Conservation (phyloP, 2,888 invertebrate genomes). For the Stenodera caucasica region DNA sequence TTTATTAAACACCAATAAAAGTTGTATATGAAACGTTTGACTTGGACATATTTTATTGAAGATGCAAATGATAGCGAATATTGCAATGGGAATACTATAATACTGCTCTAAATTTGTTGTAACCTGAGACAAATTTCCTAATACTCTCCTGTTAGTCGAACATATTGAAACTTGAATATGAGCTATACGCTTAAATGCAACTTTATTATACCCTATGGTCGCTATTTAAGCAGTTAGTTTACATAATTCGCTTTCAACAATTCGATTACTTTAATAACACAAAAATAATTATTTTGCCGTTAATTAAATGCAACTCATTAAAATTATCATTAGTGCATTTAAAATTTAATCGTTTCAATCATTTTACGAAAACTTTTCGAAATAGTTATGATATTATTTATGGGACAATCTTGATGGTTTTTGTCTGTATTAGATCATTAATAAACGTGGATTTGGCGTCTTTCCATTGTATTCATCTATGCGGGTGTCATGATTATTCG, state of each 20-base stretch:
- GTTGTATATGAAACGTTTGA: no score
- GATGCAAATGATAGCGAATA: no score
- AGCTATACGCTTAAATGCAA: slow-evolving; percentile 8
- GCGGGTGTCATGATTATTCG: slow-evolving; percentile 51
- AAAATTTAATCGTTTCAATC: slow-evolving; percentile 19
- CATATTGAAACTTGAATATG: slow-evolving; percentile 17
- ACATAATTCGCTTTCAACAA: not conserved
- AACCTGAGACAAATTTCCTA: slow-evolving; percentile 23
- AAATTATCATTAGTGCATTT: not conserved
- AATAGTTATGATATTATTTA: slow-evolving; percentile 36
- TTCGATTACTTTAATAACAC: no score
- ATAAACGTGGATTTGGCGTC: slow-evolving; percentile 50
- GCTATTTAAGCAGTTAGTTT: not conserved
- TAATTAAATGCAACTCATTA: no score
- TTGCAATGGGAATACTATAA: slow-evolving; percentile 18
- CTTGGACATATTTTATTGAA: slow-evolving; percentile 8
- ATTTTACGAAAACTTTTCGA: slow-evolving; percentile 24
- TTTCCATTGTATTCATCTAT: slow-evolving; percentile 50
- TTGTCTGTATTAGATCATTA: slow-evolving; percentile 41
- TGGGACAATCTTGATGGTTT: slow-evolving; percentile 33
- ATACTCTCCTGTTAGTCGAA: slow-evolving; percentile 12
- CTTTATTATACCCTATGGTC: not conserved
- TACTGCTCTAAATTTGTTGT: slow-evolving; percentile 16
- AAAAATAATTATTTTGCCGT: no score
- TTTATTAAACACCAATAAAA: no score